Conservation (phyloP, 1,140 invertebrate genomes). For the Cephus cinctus region DNA sequence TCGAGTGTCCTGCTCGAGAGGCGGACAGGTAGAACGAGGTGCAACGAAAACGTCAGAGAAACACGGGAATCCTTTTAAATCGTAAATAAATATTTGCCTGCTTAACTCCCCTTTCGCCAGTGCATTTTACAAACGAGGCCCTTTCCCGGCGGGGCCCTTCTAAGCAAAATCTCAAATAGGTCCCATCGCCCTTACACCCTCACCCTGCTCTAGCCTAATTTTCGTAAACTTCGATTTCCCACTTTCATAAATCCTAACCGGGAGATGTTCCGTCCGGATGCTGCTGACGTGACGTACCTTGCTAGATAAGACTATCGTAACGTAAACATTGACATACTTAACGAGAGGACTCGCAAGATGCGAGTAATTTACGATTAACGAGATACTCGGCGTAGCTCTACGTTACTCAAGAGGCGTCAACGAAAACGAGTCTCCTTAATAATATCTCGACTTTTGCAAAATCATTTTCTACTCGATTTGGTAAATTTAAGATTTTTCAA, state of each 20-base stretch:
- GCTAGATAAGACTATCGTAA: conserved; percentile 29
- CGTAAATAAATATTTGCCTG: conserved; percentile 45
- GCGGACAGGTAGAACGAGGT: conserved; percentile 21
- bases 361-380: conserved; percentile 41
- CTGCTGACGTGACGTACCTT: conserved; percentile 3
- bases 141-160: no score
- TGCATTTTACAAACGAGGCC: neutral
- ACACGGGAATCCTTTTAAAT: conserved; percentile 41
- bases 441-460: no score
- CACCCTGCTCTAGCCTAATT: no score
- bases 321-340: conserved; percentile 50
- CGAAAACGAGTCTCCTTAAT: no score
- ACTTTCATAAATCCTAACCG: neutral
- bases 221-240: no score
- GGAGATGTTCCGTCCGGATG: conserved; percentile 20
- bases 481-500: no score
- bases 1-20: conserved; percentile 12
- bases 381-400: conserved; percentile 27
- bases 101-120: conserved; percentile 26
- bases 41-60: conserved; percentile 24
- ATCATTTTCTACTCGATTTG: no score
- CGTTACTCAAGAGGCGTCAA: no score
- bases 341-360: conserved; percentile 34
- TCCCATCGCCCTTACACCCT: no score
- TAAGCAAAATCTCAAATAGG: no score